A percentile compares a stretch with the other conserved stretches of the same genome.
These are phyloP conservation scores for Nymphalis polychloros DNA, from an alignment of 2,888 invertebrate genomes.

Conservation along the genomic window DNA sequence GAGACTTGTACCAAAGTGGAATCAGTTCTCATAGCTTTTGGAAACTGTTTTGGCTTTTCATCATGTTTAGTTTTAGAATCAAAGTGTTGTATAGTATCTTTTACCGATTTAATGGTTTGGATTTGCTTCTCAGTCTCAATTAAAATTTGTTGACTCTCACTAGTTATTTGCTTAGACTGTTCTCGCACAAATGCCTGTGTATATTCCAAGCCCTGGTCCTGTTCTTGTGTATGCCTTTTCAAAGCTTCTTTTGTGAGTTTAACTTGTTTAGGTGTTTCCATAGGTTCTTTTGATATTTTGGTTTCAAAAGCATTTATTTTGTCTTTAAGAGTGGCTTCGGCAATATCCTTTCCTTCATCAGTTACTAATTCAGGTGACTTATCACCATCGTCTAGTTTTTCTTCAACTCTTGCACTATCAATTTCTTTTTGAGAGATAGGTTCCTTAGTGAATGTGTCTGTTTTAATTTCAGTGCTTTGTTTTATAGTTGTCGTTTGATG, in stretches of 20 bases:
- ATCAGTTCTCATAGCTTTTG: constrained; percentile 74
- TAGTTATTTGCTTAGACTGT: constrained; percentile 72
- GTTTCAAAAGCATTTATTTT: constrained; percentile 78
- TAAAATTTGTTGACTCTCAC: constrained; percentile 59
- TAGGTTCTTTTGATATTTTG: constrained; percentile 69
- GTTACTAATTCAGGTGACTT: constrained; percentile 69
- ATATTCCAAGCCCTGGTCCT: constrained; percentile 75
- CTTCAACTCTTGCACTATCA: constrained; percentile 78
- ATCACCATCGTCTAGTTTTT: constrained; percentile 77
- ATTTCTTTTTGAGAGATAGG: constrained; percentile 74
- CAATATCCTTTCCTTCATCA: constrained; percentile 73
- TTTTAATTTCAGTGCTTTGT: constrained; percentile 55
- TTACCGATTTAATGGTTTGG: constrained; percentile 70
- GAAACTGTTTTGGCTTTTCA: constrained; percentile 63
- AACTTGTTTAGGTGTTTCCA: constrained; percentile 69
- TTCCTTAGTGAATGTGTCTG: constrained; percentile 61
- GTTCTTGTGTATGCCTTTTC: constrained; percentile 75
- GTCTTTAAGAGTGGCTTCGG: constrained; percentile 73
- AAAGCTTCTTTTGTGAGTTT: constrained; percentile 79
- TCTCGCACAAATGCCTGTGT: constrained; percentile 79
- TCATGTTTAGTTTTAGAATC: constrained; percentile 68
- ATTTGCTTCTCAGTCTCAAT: constrained; percentile 58
- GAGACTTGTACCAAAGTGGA: constrained; percentile 79
- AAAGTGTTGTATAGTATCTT: constrained; percentile 75
- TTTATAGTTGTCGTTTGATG: constrained; percentile 55